phyloP scores from a whole-genome alignment of 2,888 invertebrate species.

The Dasypogon diadema region DNA sequence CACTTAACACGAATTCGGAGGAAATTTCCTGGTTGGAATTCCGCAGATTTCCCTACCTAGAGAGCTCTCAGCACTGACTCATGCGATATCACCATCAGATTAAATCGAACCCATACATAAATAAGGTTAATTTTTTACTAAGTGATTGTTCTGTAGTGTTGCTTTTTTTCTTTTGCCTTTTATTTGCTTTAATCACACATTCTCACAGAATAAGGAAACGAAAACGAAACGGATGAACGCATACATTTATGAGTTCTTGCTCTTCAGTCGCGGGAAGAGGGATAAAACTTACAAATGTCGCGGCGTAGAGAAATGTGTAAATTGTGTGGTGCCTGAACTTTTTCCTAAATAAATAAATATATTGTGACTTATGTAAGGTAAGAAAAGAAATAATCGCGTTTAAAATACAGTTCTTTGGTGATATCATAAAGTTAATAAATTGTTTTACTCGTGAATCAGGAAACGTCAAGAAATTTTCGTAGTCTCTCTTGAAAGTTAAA shows the following conservation, averaged over 20 bases:
- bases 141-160: neutral
- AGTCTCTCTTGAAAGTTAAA: constrained; percentile 27
- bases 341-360: neutral
- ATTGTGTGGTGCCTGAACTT: constrained; percentile 8
- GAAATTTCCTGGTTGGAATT: neutral
- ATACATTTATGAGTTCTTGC: neutral
- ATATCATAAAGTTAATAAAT: neutral
- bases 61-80: neutral
- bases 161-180: constrained; percentile 3
- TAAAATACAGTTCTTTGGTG: neutral
- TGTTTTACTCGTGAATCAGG: neutral
- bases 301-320: constrained; percentile 36
- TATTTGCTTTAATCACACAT: constrained; percentile 14
- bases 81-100: neutral
- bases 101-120: constrained; percentile 3
- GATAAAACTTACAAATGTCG: constrained; percentile 47
- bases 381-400: constrained; percentile 30
- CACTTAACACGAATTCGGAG: neutral
- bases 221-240: constrained; percentile 31
- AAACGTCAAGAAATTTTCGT: constrained; percentile 31
- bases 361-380: constrained; percentile 49
- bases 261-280: constrained; percentile 4
- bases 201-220: constrained; percentile 32
- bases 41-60: too few species aligned
- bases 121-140: neutral